Conservation (phyloP, 2,888 invertebrate species). For the Leucozona laternaria region DNA sequence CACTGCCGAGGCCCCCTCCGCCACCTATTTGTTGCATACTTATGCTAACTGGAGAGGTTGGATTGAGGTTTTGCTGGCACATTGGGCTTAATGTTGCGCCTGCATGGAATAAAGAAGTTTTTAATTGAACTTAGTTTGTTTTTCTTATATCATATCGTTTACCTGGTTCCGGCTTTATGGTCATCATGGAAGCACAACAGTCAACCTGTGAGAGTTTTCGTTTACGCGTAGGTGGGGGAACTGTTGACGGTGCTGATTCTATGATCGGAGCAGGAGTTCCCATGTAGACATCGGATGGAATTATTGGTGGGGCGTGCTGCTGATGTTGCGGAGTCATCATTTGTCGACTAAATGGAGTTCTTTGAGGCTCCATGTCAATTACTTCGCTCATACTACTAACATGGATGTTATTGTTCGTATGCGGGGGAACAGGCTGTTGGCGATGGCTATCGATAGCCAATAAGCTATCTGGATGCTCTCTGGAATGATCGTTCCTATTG, state of each 20-base stretch:
- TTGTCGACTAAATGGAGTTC: constrained; percentile 77
- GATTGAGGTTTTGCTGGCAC: constrained; percentile 71
- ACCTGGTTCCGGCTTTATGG: constrained; percentile 81
- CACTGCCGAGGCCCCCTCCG: constrained; percentile 42
- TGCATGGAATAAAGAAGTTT: not conserved
- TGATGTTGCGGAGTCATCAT: constrained; percentile 75
- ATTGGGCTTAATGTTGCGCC: constrained; percentile 57
- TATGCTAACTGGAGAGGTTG: constrained; percentile 78
- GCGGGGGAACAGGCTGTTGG: constrained; percentile 58
- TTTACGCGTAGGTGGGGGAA: constrained; percentile 79
- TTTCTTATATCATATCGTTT: not conserved
- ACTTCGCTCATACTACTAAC: constrained; percentile 44
- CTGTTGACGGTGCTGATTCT: constrained; percentile 78
- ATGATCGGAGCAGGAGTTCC: constrained; percentile 59
- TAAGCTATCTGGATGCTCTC: constrained; percentile 47
- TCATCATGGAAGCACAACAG: constrained; percentile 78
- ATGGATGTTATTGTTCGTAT: constrained; percentile 68
- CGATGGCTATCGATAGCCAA: constrained; percentile 65
- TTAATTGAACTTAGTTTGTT: not conserved
- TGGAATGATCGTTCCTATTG: constrained; percentile 33
- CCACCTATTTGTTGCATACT: constrained; percentile 67
- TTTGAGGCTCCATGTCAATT: constrained; percentile 52
- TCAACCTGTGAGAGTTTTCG: constrained; percentile 82
- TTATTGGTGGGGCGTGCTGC: constrained; percentile 44
- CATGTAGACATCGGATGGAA: constrained; percentile 71